Evolutionary conservation across 2,113 vertebrate genomes (phyloP), one percentile per base, ranked within the genome.

Genomic region (Sebastes schlegelii): DNA sequence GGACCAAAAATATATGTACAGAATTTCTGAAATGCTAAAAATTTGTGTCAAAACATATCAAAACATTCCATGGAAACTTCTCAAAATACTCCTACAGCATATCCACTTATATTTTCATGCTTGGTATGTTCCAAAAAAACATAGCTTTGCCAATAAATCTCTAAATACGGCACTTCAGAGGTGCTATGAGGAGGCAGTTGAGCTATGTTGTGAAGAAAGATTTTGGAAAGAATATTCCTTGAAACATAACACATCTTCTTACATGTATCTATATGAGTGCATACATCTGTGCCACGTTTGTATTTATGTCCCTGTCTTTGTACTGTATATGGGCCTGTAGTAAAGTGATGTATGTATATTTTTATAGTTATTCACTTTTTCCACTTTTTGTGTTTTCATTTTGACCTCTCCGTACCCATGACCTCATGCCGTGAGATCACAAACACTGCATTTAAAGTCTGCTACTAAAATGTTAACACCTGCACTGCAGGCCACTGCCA

Each of bases 341-440:
- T 61, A 42, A 77, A 62, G 40, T 48, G 12, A 79, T 6, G 17
- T 14, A 5, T 77, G 69, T 42, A 16, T 69, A 58, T 58, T 69
- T 57, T 7, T 49, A 34, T 70, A 70, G 72, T 51, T 63, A 65
- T 80, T 49, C 62, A 68, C 64, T 60, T 63, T 49, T 60, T 82
- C 61, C 21, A 61, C 21, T 19, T 62, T 58, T 62, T 49, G 12
- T 67, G 60, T 65, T 88, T 80, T 74, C 43, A 72, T 26, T 67
- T 60, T 63, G 54, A 77, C 81, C 80, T 69, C 83, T 69, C 12
- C 3, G 49, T 83, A 67, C 58, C 68, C 74, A 85, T 93, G 72
- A 89, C 83, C 74, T 92, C 88, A 91, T 81, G 13, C 40, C 79
- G 80, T 92, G 87, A 92, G 75, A 83, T 92, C 82, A 88, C 79